Base-by-base conservation (phyloP, 2,113 vertebrate species). In the Opisthocomus hoazin region DNA sequence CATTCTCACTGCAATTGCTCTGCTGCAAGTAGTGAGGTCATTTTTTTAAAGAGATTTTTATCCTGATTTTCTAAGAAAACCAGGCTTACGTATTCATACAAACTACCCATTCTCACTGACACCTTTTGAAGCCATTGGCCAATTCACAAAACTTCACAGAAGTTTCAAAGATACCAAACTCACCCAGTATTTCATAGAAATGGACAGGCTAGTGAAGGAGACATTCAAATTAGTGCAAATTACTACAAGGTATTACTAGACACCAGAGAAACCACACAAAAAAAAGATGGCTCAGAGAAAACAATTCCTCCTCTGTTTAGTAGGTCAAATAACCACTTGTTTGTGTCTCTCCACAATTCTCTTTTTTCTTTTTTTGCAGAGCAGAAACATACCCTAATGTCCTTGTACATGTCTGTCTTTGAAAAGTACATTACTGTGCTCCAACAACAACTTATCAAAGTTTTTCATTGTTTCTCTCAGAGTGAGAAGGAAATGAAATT, bases 271-370 rank as follows among this genome's bases (percentile, higher is more conserved):
- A 90, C 78, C 71, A 58, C 48, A 43, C 30, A 41, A 58, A 26
- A 48, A 80, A 66, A 77, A 53, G 23, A 73, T 83, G 43, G 27
- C 54, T 79, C n/a, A 20, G 60, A 68, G 81, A 69, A 83, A 91
- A 95, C 85, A 89, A 83, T 94, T 78, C 54, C 60, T 93, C 24
- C 60, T 89, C 70, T 82, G 80, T 86, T 89, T 82, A 91, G 43
- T 51, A 78, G 50, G 76, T 82, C 48, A 89, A 95, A 82, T 32
- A 89, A 78, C 48, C 50, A 58, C 58, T 89, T 85, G 70, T 84
- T 86, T 78, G 37, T 85, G 56, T 58, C 65, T 58, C 41, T 79
- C 76, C 34, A 69, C 46, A 69, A 74, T 69, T 68, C 48, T 14
- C 3, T 8, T 20, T 22, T 53, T 36, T 69, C 15, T 27, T 34